Percentiles rank a stretch among this genome's conserved stretches.
Evolutionary conservation across 2,888 invertebrate species (phyloP).

Genomic region (Lycia hirtaria): DNA sequence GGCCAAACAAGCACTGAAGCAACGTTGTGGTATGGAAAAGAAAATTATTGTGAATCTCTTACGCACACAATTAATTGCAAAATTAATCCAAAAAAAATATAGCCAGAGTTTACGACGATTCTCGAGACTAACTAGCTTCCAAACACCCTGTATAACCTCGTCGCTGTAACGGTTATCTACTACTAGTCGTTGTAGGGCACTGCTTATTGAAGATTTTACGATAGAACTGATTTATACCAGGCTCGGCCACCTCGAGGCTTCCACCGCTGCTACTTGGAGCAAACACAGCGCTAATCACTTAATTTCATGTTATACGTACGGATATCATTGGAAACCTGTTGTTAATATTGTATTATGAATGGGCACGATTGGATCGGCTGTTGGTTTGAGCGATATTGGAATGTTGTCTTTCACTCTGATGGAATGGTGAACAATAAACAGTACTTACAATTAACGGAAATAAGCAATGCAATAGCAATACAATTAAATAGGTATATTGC

Average conservation of each 20-base stretch:
- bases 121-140: constrained; percentile 7
- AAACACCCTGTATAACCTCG: constrained; percentile 30
- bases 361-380: constrained; percentile 7
- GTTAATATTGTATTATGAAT: constrained; percentile 12
- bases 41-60: too few relatives aligned
- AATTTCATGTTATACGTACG: constrained; percentile 45
- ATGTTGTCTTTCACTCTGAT: constrained; percentile 2
- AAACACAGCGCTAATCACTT: constrained; percentile 57
- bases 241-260: constrained; percentile 46
- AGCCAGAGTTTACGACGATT: background rate
- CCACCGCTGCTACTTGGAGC: constrained; percentile 52
- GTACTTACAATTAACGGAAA: too few relatives aligned
- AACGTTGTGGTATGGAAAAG: too few relatives aligned
- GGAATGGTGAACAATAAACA: background rate
- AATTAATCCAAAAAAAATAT: too few relatives aligned
- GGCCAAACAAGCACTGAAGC: too few relatives aligned
- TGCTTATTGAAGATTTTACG: constrained; percentile 59
- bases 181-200: constrained; percentile 42
- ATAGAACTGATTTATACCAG: constrained; percentile 59
- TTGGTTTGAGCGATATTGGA: background rate
- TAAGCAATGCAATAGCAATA: too few relatives aligned
- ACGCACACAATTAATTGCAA: too few relatives aligned
- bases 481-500: too few relatives aligned
- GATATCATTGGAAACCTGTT: constrained; percentile 18
- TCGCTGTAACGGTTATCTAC: constrained; percentile 42